These are phyloP conservation scores for Nemurella pictetii DNA, from an alignment of 2,888 invertebrate genomes.

Conservation along the genomic window DNA sequence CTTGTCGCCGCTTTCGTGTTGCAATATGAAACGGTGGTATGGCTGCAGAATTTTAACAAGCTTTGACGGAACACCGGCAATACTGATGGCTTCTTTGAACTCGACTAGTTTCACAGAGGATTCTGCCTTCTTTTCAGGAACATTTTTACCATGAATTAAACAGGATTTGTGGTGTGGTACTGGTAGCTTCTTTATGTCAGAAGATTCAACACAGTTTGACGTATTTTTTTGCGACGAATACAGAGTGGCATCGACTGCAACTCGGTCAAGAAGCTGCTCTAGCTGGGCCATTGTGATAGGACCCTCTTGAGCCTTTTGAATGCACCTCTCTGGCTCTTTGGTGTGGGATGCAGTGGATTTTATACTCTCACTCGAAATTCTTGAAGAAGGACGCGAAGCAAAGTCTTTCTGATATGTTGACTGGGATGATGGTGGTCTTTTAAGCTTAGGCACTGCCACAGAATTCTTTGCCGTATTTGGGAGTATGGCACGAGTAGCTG, in stretches of 20 bases:
- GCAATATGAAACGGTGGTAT: slow-evolving; percentile 20
- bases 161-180: not conserved
- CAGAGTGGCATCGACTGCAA: slow-evolving; percentile 1
- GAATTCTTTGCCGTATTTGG: not conserved
- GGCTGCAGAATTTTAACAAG: slow-evolving; percentile 30
- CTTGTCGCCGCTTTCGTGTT: not conserved
- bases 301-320: not conserved
- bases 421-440: not conserved
- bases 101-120: not conserved
- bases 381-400: not conserved
- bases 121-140: not conserved
- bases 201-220: not conserved
- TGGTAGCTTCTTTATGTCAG: not conserved
- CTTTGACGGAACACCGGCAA: slow-evolving; percentile 27
- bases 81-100: slow-evolving; percentile 28
- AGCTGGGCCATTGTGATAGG: slow-evolving; percentile 22
- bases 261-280: not conserved
- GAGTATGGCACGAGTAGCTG: not conserved
- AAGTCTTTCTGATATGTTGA: slow-evolving; percentile 32
- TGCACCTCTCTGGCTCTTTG: not conserved
- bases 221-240: not conserved
- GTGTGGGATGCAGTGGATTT: not conserved
- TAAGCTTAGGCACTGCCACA: not conserved
- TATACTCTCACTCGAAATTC: not conserved
- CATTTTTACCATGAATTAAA: slow-evolving; percentile 9